Conservation (phyloP, 2,797 vertebrate genomes). For the Myotis vivesi region DNA sequence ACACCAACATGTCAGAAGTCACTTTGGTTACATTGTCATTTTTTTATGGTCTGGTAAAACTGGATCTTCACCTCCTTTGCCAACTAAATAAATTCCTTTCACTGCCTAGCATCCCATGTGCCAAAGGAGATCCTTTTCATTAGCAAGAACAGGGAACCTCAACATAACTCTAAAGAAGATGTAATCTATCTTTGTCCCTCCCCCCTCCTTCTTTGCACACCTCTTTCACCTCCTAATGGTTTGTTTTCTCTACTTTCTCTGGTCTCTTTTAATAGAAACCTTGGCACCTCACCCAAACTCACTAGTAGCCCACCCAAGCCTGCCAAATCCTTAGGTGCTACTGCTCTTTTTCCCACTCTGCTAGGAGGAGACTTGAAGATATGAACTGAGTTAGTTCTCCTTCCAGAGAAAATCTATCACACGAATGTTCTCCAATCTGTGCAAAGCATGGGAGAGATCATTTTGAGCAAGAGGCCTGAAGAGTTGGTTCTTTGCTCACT, state of each 20-base stretch:
- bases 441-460: not conserved
- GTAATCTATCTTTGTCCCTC: not conserved
- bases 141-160: not conserved
- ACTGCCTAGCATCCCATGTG: not conserved
- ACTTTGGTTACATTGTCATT: not conserved
- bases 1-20: not conserved
- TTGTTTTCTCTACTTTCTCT: not conserved
- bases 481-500: not conserved
- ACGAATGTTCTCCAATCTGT: not conserved
- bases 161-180: not conserved
- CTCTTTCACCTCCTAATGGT: not conserved
- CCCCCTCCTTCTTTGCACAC: not conserved
- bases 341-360: not conserved
- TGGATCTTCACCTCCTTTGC: not conserved
- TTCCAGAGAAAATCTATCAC: not conserved
- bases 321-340: not conserved
- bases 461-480: not conserved
- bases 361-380: not conserved
- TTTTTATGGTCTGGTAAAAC: not conserved
- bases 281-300: not conserved
- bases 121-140: not conserved
- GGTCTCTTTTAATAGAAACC: not conserved
- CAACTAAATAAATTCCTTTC: not conserved
- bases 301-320: not conserved
- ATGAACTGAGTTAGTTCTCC: not conserved